Evolutionary conservation across 2,797 vertebrate species (phyloP).

Genomic region (Loriculus beryllinus): DNA sequence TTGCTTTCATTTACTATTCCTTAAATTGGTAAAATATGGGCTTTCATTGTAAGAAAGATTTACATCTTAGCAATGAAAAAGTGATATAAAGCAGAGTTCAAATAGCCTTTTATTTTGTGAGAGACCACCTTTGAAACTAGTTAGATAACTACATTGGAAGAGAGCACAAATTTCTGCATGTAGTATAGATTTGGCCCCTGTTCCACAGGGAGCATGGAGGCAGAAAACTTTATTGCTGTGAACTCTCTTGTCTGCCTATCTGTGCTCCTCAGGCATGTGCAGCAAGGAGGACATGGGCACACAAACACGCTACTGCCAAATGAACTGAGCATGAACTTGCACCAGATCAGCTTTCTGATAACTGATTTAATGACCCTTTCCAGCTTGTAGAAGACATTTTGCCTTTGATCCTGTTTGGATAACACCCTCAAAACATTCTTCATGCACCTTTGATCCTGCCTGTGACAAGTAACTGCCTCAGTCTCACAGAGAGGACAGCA

Average conservation of each 20-base stretch:
- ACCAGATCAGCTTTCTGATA: background rate
- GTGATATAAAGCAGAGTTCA: background rate
- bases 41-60: background rate
- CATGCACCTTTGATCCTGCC: background rate
- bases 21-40: background rate
- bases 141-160: background rate
- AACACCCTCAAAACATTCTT: background rate
- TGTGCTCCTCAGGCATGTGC: background rate
- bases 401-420: background rate
- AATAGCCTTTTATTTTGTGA: background rate
- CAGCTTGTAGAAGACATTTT: background rate
- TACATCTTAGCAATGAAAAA: background rate
- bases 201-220: background rate
- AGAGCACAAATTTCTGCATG: background rate
- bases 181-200: background rate
- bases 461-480: background rate
- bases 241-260: background rate
- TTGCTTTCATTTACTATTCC: background rate
- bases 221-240: background rate
- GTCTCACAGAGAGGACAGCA: background rate
- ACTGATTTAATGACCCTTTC: background rate
- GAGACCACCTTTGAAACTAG: background rate
- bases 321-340: background rate
- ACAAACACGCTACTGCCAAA: fast-evolving
- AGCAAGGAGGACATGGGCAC: background rate